Evolutionary conservation across 2,113 vertebrate genomes (phyloP).

Genomic region (Haplotaxodon microlepis): DNA sequence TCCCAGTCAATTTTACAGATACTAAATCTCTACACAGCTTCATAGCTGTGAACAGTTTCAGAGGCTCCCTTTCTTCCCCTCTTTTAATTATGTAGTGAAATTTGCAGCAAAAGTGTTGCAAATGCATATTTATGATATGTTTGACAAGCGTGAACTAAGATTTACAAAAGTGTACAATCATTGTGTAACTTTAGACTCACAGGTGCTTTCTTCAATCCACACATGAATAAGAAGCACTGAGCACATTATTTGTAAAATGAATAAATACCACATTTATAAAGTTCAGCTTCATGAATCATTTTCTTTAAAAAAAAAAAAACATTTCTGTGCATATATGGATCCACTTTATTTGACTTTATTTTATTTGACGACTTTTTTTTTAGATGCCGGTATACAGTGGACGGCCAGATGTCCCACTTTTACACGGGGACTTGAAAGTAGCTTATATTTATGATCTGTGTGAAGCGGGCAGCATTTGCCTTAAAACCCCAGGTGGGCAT

Average conservation of each 20-base stretch:
- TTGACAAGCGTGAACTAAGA: neutral
- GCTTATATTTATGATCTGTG: neutral
- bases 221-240: neutral
- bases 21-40: neutral
- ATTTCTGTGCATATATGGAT: rapidly evolving
- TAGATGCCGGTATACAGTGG: neutral
- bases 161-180: neutral
- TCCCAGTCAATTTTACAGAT: neutral
- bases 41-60: neutral
- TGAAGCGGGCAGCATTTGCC: neutral
- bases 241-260: neutral
- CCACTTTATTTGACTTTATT: neutral
- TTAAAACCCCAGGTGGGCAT: neutral
- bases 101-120: neutral
- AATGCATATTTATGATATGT: neutral
- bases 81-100: neutral
- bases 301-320: neutral
- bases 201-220: neutral
- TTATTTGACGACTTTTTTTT: neutral
- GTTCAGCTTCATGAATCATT: neutral
- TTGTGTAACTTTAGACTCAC: neutral
- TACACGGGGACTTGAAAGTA: neutral
- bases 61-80: neutral
- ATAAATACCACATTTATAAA: neutral
- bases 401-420: neutral